Evolutionary conservation across 2,113 vertebrate genomes (phyloP).

Genomic region (Scatophagus argus): DNA sequence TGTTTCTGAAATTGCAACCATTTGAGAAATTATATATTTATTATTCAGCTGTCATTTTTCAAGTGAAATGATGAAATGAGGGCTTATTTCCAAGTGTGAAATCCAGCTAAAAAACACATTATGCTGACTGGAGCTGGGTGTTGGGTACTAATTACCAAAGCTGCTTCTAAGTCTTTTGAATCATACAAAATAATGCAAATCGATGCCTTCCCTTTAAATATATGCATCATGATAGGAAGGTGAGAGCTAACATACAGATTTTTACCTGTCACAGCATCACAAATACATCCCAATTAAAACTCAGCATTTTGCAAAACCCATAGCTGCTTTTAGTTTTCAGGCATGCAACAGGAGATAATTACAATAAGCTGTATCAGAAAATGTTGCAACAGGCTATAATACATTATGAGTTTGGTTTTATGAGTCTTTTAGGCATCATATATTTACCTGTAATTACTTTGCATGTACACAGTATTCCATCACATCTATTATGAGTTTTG

Average conservation of each 20-base stretch:
- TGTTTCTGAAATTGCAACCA: conserved; percentile 39
- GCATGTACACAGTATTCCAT: neutral
- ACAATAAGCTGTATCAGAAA: neutral
- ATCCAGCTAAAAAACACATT: conserved; percentile 52
- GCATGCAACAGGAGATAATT: neutral
- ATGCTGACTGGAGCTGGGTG: conserved; percentile 30
- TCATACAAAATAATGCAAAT: conserved; percentile 31
- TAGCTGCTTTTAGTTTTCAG: neutral
- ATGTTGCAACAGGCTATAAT: neutral
- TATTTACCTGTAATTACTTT: neutral
- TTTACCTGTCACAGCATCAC: neutral
- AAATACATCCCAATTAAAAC: neutral
- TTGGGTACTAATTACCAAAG: conserved; percentile 39
- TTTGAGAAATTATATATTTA: conserved; percentile 54
- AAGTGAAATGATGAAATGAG: conserved; percentile 48
- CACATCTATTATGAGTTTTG: neutral
- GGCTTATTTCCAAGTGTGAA: conserved; percentile 69
- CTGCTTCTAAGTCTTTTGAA: conserved; percentile 35
- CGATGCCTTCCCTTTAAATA: conserved; percentile 2
- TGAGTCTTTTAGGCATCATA: neutral
- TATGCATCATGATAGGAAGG: conserved; percentile 8
- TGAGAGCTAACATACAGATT: neutral
- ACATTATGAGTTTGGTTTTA: conserved; percentile 10
- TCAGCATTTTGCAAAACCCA: neutral
- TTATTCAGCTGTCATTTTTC: conserved; percentile 60